Evolutionary conservation across 2,113 vertebrate species (phyloP), one percentile per base, ranked within the genome.

Genomic region (Prionailurus bengalensis): DNA sequence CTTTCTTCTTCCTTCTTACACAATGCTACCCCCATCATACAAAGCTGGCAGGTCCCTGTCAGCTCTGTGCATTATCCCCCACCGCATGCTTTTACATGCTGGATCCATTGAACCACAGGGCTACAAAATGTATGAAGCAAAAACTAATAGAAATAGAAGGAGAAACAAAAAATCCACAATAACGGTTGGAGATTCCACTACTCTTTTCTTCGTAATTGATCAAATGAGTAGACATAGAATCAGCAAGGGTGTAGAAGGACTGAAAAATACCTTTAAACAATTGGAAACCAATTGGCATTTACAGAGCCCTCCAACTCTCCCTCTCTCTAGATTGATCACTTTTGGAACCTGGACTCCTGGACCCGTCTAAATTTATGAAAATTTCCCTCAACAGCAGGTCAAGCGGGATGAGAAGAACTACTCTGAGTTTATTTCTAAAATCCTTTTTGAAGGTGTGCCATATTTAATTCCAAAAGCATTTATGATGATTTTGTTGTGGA

Each of bases 401-500:
- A 70, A 92, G 31, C 70, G 15, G 48, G n/a, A 55, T 76, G 27
- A 48, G 66, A 90, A 91, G 7, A 88, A 83, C 78, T 61, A 70
- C 58, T 70, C 29, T 31, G 4, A 0, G n/a, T 70, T 92, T 65
- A 48, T 87, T 86, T 82, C 31, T 33, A 74, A 76, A 27, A 31
- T n/a, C 17, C 65, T 91, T 88, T n/a, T 89, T 25, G 11, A 48
- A 92, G 74, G 4, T 92, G 16, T 78, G 27, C 15, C 89, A 39
- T 63, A 25, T 94, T 78, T 80, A 71, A 82, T 87, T 78, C 51
- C n/a, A 76, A 95, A 94, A 58, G 3, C 33, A 29, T 63, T 95
- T 89, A 42, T 55, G 58, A 45, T 80, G 45, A 85, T 79, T 58
- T 51, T 92, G 65, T 86, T 89, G 33, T 63, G 76, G 85, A 58